These are phyloP conservation scores for Apodemus speciosus DNA, from an alignment of 2,113 vertebrate genomes.

Conservation along the genomic window DNA sequence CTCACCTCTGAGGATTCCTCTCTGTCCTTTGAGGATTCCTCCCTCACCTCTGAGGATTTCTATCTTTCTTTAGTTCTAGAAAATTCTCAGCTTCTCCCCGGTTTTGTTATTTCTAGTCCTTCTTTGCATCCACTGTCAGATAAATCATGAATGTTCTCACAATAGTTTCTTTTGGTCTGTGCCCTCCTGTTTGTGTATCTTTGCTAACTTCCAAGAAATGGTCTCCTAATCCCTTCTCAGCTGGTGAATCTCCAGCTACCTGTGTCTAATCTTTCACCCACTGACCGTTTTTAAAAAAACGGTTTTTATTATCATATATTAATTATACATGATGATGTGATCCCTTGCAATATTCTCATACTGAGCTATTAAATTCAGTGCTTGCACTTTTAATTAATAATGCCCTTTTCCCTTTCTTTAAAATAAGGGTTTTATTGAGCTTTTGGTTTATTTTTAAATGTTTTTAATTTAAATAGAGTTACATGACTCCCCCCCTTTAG, in stretches of 20 bases:
- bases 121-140: slow-evolving; percentile 14
- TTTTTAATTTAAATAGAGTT: background rate
- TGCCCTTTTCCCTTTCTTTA: too few species aligned
- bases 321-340: background rate
- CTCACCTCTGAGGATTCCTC: too few species aligned
- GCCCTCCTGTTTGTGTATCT: background rate
- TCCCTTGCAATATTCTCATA: background rate
- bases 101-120: slow-evolving; percentile 21
- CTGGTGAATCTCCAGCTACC: background rate
- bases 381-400: slow-evolving; percentile 18
- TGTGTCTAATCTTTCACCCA: background rate
- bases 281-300: background rate
- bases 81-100: background rate
- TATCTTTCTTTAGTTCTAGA: slow-evolving; percentile 27
- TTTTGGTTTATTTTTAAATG: background rate
- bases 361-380: slow-evolving; percentile 28
- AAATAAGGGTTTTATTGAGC: background rate
- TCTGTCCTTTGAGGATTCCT: too few species aligned
- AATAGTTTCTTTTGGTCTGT: background rate
- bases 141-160: background rate
- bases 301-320: background rate
- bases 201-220: background rate
- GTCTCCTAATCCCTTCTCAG: background rate
- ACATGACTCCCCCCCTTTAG: background rate
- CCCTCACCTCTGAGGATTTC: background rate